Percentiles rank a stretch among this genome's conserved stretches.
phyloP scores from a whole-genome alignment of 2,113 vertebrate genomes.

The Crotalus tigris region DNA sequence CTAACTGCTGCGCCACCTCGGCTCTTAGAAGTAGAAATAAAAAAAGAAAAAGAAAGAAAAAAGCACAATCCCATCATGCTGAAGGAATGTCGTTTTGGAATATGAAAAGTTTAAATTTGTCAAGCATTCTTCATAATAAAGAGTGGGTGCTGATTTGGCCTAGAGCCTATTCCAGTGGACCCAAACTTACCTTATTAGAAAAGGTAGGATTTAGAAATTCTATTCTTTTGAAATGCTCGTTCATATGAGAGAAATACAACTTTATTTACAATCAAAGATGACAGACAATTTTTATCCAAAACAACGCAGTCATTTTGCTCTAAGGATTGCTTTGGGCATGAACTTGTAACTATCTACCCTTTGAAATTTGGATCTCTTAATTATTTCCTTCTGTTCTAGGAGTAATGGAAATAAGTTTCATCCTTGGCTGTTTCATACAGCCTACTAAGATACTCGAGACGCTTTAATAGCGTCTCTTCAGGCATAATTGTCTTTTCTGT shows the following conservation, averaged over 20 bases:
- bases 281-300: neutral
- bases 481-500: neutral
- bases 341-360: neutral
- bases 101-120: neutral
- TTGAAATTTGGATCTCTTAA: neutral
- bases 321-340: neutral
- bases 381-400: neutral
- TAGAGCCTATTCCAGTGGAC: neutral
- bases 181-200: neutral
- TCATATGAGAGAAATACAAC: neutral
- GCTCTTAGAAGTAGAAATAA: neutral
- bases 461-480: neutral
- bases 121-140: neutral
- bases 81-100: neutral
- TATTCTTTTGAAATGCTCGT: neutral
- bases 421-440: accelerated
- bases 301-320: neutral
- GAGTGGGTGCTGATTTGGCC: neutral
- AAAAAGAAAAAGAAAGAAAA: neutral
- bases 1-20: no score
- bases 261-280: neutral
- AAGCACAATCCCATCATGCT: neutral
- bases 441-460: neutral
- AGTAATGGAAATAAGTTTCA: neutral
- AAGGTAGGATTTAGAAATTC: neutral